Percentiles rank a stretch among this genome's conserved stretches.
These are phyloP conservation scores for Melieria omissa DNA, from an alignment of 2,888 invertebrate species.

Conservation along the genomic window DNA sequence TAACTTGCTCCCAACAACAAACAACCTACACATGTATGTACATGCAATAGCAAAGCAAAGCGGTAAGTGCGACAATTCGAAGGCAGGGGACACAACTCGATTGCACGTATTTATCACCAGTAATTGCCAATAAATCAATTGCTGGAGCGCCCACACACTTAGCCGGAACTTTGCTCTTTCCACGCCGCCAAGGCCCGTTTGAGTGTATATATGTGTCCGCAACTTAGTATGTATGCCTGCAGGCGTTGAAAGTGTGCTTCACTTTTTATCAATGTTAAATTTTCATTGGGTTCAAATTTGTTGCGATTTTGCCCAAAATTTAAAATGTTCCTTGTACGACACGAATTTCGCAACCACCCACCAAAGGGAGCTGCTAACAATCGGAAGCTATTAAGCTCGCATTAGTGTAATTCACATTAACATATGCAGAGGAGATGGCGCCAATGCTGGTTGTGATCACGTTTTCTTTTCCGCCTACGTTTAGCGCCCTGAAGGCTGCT, in stretches of 20 bases:
- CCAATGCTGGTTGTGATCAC: too few species aligned
- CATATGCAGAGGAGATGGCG: slow-evolving; percentile 7
- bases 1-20: too few species aligned
- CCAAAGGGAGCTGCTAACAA: slow-evolving; percentile 7
- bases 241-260: background rate
- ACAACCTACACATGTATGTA: background rate
- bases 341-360: background rate
- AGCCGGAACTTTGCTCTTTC: background rate
- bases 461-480: background rate
- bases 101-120: slow-evolving; percentile 48
- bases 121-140: slow-evolving; percentile 57
- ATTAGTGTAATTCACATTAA: slow-evolving; percentile 25
- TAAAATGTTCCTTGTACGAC: slow-evolving; percentile 15
- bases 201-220: background rate
- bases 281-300: background rate
- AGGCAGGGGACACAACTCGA: background rate
- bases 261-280: background rate
- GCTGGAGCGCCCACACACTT: slow-evolving; percentile 32
- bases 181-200: background rate
- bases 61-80: background rate
- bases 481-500: slow-evolving; percentile 28
- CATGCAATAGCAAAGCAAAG: background rate
- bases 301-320: background rate
- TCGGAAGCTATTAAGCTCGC: slow-evolving; percentile 36
- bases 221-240: background rate